phyloP scores from a whole-genome alignment of 2,888 invertebrate species.

The Troides helena region DNA sequence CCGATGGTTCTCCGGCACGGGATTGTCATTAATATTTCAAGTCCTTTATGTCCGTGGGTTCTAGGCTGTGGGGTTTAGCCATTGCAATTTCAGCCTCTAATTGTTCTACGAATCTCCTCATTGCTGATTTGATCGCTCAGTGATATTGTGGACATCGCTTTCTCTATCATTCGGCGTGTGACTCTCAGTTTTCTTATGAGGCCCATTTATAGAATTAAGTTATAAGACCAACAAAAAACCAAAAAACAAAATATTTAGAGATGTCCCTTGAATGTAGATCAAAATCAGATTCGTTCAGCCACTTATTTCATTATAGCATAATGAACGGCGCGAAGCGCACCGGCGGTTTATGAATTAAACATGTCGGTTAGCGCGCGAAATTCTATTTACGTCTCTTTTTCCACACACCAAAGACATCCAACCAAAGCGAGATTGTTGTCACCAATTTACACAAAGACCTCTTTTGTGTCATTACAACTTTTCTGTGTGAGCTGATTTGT shows the following conservation, averaged over 20 bases:
- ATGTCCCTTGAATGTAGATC: conserved; percentile 29
- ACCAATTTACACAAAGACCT: conserved; percentile 52
- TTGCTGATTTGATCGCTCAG: too few species aligned
- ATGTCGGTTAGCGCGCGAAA: conserved; percentile 39
- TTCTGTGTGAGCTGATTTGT: conserved; percentile 57
- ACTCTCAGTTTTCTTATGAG: too few species aligned
- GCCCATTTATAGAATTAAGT: not conserved
- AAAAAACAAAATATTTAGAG: not conserved
- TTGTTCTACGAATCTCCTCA: too few species aligned
- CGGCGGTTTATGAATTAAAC: conserved; percentile 34
- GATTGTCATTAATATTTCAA: too few species aligned
- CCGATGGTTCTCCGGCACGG: too few species aligned
- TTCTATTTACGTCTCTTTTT: conserved; percentile 38
- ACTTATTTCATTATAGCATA: conserved; percentile 57
- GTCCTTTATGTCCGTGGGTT: too few species aligned
- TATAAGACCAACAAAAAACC: not conserved
- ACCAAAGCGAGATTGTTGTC: conserved; percentile 65
- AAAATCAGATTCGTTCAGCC: conserved; percentile 47
- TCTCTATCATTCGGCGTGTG: too few species aligned
- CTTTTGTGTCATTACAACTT: conserved; percentile 40
- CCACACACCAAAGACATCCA: conserved; percentile 33
- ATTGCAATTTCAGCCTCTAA: too few species aligned
- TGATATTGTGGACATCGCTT: too few species aligned
- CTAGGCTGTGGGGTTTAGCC: too few species aligned
- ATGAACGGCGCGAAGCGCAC: conserved; percentile 35